Conservation (phyloP, 2,888 invertebrate genomes). For the Camptogramma bilineatum region DNA sequence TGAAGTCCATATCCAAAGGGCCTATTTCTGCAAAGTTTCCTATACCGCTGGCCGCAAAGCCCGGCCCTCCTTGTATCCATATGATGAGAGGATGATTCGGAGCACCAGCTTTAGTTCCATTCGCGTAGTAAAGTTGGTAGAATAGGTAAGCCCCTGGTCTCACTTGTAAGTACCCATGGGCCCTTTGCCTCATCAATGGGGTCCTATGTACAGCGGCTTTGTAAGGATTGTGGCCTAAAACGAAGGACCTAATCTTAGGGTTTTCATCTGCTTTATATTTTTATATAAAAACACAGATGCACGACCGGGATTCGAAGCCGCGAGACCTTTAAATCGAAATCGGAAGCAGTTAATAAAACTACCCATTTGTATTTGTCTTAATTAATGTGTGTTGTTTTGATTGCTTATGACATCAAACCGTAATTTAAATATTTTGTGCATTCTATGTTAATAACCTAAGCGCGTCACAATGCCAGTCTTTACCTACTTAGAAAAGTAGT, state of each 20-base stretch:
- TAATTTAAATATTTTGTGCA: neutral
- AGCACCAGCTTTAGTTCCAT: constrained; percentile 84
- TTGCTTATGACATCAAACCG: neutral
- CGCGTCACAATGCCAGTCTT: neutral
- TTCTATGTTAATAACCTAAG: neutral
- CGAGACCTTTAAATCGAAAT: too few relatives aligned
- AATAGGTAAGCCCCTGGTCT: constrained; percentile 91
- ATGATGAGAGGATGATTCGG: constrained; percentile 89
- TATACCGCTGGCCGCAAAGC: constrained; percentile 91
- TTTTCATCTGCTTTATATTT: too few relatives aligned
- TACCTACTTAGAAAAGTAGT: too few relatives aligned
- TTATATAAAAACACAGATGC: too few relatives aligned
- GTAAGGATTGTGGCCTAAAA: constrained; percentile 60
- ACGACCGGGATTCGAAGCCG: too few relatives aligned
- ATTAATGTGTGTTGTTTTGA: too few relatives aligned
- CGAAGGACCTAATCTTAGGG: neutral
- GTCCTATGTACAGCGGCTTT: constrained; percentile 53
- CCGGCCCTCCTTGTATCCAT: constrained; percentile 97
- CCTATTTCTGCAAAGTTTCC: constrained; percentile 95
- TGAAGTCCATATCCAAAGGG: constrained; percentile 88
- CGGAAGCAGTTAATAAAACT: neutral
- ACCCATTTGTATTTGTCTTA: too few relatives aligned
- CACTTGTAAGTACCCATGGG: constrained; percentile 90
- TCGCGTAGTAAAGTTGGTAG: constrained; percentile 95
- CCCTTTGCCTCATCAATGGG: constrained; percentile 55